These are phyloP conservation scores for Euwallacea fornicatus DNA, from an alignment of 1,140 invertebrate species.

Conservation along the genomic window DNA sequence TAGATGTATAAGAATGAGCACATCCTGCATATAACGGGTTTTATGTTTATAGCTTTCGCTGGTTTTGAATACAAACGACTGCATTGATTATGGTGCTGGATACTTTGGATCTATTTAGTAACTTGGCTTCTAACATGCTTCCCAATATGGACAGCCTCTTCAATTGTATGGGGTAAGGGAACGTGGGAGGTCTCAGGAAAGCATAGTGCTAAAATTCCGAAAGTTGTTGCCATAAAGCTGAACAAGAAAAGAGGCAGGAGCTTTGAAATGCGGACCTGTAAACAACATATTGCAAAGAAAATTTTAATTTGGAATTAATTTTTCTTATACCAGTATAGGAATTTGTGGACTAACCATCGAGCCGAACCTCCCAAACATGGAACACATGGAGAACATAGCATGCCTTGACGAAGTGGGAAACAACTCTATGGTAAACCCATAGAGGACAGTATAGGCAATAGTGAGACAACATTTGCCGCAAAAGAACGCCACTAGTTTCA, in stretches of 20 bases:
- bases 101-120: background rate
- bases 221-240: conserved; percentile 63
- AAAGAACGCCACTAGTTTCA: conserved; percentile 52
- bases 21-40: conserved; percentile 6
- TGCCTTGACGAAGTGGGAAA: conserved; percentile 56
- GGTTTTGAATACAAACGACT: conserved; percentile 18
- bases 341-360: conserved; percentile 73
- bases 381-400: conserved; percentile 57
- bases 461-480: conserved; percentile 59
- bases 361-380: conserved; percentile 70
- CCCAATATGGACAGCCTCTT: conserved; percentile 66
- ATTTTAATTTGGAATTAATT: too few relatives aligned
- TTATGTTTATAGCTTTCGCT: conserved; percentile 7
- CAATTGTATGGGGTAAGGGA: conserved; percentile 68
- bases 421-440: conserved; percentile 57
- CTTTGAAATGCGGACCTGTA: conserved; percentile 43
- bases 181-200: conserved; percentile 71
- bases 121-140: background rate
- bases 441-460: conserved; percentile 55
- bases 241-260: conserved; percentile 70
- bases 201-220: conserved; percentile 63
- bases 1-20: conserved; percentile 10
- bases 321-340: conserved; percentile 58
- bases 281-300: conserved; percentile 15
- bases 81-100: conserved; percentile 5